Evolutionary conservation across 1,140 invertebrate species (phyloP), one percentile per base, ranked within the genome.

Genomic region (Phortica variegata): DNA sequence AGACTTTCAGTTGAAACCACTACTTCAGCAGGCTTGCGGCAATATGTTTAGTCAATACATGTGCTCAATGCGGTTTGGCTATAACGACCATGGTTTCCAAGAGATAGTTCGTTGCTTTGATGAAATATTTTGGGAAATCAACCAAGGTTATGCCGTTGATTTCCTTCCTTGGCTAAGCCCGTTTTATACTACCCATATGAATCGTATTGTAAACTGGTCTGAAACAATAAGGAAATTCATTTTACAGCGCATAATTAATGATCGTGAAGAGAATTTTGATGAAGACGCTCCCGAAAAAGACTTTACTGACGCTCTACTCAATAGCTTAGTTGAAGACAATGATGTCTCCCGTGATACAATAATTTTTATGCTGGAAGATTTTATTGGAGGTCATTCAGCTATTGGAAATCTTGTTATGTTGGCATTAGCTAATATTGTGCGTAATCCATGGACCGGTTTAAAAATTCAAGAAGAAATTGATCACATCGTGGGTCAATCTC

Each of bases 1-100:
- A 54, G 31, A 66, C 3, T 46, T 74, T 2, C 54, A 81, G 12
- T 51, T 87, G 3, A 88, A 89, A 60, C 81, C 84, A 0, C 53
- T 85, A 7, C 62, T 93, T 3, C 78, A 88, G 53, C 78, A 81
- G n/a, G 81, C 84, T 7, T 87, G 86, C 33, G 87, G 85, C 47
- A 93, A 93, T 71, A 86, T 94, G 72, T 95, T 95, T 75, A 81
- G 82, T 2, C 81, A 85, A 39, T 94, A 92, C 72, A 90, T 95
- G 81, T 93, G 90, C 77, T 87, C 85, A 21, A 80, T 80, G 2
- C 79, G 86, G 2, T 93, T 91, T 56, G 81, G 84, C 2, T 79
- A 83, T 29, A 78, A 83, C 4, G 84, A 94, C 55, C 1, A 49
- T 0, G 80, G 81, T 1, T 93, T 91, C 73, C 65, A 75, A 7